Conservation (phyloP, 2,888 invertebrate species). For the Neoaliturus tenellus region DNA sequence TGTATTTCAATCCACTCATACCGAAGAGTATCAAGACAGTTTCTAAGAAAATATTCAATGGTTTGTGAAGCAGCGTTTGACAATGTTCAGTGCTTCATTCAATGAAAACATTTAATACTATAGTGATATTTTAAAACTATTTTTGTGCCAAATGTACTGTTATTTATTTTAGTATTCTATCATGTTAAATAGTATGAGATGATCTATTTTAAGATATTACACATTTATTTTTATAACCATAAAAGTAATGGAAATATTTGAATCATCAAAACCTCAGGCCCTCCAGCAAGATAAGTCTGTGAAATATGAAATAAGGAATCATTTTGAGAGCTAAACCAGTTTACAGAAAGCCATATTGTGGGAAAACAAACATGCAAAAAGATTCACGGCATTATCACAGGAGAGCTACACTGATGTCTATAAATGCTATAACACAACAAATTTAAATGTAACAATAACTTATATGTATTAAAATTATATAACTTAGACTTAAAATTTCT, state of each 20-base stretch:
- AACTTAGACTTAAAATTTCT: too few relatives aligned
- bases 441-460: too few relatives aligned
- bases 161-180: slow-evolving; percentile 6
- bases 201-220: not conserved
- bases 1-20: too few relatives aligned
- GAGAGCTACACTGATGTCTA: too few relatives aligned
- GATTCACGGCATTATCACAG: too few relatives aligned
- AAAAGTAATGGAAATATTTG: not conserved
- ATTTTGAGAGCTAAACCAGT: not conserved
- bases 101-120: not conserved
- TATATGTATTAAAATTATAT: too few relatives aligned
- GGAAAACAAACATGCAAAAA: too few relatives aligned
- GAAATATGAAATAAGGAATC: not conserved
- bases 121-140: not conserved
- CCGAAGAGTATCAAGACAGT: too few relatives aligned
- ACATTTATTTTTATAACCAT: slow-evolving; percentile 9
- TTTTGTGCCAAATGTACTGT: slow-evolving; percentile 1
- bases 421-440: too few relatives aligned
- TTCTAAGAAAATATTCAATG: too few relatives aligned
- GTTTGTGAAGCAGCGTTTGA: too few relatives aligned
- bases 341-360: too few relatives aligned
- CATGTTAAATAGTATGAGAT: slow-evolving; percentile 5
- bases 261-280: not conserved
- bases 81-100: not conserved
- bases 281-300: not conserved